These are phyloP conservation scores for Echiichthys vipera DNA, from an alignment of 2,797 vertebrate genomes.

Conservation along the genomic window DNA sequence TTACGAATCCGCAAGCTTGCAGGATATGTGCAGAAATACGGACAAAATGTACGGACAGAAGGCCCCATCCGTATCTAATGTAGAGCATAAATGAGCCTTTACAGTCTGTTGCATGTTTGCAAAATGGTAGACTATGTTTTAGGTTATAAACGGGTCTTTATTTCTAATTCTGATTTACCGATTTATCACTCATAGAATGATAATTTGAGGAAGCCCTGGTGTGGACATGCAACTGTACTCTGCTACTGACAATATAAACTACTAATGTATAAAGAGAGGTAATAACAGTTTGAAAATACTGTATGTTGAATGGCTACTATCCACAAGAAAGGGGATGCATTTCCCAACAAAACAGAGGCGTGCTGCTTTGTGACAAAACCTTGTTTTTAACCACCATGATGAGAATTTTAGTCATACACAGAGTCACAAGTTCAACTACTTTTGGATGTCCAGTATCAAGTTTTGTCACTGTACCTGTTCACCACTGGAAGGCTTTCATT, in stretches of 20 bases:
- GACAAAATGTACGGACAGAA: no score
- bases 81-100: no score
- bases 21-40: no score
- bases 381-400: conserved; percentile 3
- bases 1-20: no score
- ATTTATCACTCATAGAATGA: no score
- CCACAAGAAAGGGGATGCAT: not conserved
- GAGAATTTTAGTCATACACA: not conserved
- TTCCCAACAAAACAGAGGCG: not conserved
- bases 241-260: not conserved
- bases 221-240: no score
- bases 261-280: not conserved
- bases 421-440: not conserved
- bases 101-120: no score
- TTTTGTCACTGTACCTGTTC: not conserved
- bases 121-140: no score
- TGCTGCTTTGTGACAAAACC: not conserved
- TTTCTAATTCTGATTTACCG: no score
- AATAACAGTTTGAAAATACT: conserved; percentile 24
- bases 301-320: not conserved
- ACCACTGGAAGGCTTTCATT: not conserved
- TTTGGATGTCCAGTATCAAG: not conserved
- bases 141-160: no score
- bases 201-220: no score
- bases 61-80: no score